phyloP scores from a whole-genome alignment of 1,140 invertebrate genomes.

The Leptinotarsa lineolata region DNA sequence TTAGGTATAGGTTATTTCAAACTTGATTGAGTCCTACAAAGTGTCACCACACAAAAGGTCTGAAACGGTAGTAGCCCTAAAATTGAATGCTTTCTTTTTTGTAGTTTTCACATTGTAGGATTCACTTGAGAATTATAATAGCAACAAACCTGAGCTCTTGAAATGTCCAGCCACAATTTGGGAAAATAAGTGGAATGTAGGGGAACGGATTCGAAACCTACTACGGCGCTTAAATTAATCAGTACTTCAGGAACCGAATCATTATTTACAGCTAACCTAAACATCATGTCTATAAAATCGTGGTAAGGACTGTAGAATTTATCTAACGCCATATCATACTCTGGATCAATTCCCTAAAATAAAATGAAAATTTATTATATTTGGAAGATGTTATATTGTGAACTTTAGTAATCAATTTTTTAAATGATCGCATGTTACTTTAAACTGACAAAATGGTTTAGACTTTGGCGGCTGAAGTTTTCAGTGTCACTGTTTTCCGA shows the following conservation, averaged over 20 bases:
- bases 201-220: conserved; percentile 84
- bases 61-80: too few species aligned
- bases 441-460: too few species aligned
- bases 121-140: too few species aligned
- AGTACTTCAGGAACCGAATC: conserved; percentile 78
- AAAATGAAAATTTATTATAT: neutral
- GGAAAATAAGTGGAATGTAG: conserved; percentile 83
- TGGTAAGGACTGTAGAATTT: conserved; percentile 85
- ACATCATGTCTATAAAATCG: conserved; percentile 83
- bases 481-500: too few species aligned
- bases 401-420: too few species aligned
- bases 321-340: conserved; percentile 76
- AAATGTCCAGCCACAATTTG: conserved; percentile 82
- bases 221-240: conserved; percentile 80
- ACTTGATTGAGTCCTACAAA: too few species aligned
- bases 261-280: conserved; percentile 82
- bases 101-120: neutral
- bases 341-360: conserved; percentile 69
- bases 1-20: conserved; percentile 17
- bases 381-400: too few species aligned
- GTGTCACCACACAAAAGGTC: too few species aligned
- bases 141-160: conserved; percentile 68
- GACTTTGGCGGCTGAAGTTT: too few species aligned
- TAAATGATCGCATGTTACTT: too few species aligned
- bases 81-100: neutral